Base-by-base conservation (phyloP, 2,797 vertebrate genomes). In the Oophaga sylvatica region DNA sequence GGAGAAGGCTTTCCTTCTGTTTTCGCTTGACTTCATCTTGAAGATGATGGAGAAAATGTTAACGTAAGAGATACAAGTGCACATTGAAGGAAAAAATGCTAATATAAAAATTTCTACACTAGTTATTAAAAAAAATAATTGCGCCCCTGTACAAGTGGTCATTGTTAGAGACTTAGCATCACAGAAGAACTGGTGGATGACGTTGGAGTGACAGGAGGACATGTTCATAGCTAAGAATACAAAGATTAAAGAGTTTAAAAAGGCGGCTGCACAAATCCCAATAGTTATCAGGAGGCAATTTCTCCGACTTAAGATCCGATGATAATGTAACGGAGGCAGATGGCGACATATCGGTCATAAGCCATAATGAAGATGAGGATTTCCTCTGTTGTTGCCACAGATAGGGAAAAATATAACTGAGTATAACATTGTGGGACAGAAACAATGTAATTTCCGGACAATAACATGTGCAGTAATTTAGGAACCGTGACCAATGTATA, bases 1-100 rank as follows among this genome's bases (percentile, higher is more conserved):
- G 26, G 94, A 95, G 11, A 95, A 68, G 68, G 94, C 90, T 81
- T 96, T 96, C 5, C 17, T 0, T 12, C 82, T 20, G n/a, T 67
- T 77, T 0, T 79, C 56, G 0, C 57, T 87, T 0, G 87, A 87
- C 68, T 70, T 70, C 67, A 90, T 92, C 5, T 60, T 76, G 16
- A 91, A 62, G 57, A 92, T 81, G 0, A 90, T 81, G 0, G 26
- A 53, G 0, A 91, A 31, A 5, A 92, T 92, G 45, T 68, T 65
- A 11, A 87, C 53, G 0, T 92, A 91, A 56, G 92, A 92, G 4
- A 87, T 26, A 17, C 90, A 81, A 19, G 86, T 91, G 5, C 91
- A 75, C 0, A 71, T 48, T 16, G 95, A 80, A 7, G 95, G 93
- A 1, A 90, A 90, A 0, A 95, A 78, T 3, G 94, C 87, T 0